A percentile compares a stretch with the other conserved stretches of the same genome.
phyloP scores from a whole-genome alignment of 1,140 invertebrate species.

The Sycophaga agraensis region DNA sequence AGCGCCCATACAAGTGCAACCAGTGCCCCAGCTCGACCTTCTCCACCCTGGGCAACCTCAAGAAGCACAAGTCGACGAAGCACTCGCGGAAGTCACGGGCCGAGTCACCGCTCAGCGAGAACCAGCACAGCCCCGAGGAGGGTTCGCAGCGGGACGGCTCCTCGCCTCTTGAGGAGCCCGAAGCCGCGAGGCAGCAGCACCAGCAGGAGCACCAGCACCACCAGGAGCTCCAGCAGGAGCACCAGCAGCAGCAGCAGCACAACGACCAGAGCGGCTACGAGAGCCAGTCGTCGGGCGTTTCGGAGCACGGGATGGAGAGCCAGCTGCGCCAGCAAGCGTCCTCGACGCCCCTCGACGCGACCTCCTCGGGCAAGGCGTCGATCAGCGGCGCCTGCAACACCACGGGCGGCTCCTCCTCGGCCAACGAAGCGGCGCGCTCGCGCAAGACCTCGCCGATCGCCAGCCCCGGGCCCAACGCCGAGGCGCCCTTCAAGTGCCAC shows the following conservation, averaged over 20 bases:
- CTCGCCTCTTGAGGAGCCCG: neutral
- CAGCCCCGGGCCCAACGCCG: slow-evolving; percentile 37
- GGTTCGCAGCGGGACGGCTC: no score
- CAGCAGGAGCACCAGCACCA: neutral
- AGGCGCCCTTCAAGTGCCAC: slow-evolving; percentile 84
- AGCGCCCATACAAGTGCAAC: slow-evolving; percentile 81
- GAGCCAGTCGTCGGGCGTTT: slow-evolving; percentile 49
- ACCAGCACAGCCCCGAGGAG: slow-evolving; percentile 42
- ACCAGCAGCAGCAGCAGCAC: neutral
- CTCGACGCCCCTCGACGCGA: neutral
- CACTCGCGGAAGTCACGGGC: slow-evolving; percentile 57
- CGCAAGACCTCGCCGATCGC: slow-evolving; percentile 37
- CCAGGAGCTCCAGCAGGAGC: neutral
- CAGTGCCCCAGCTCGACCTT: slow-evolving; percentile 84
- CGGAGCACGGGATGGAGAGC: slow-evolving; percentile 11
- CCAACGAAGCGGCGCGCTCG: slow-evolving; percentile 33
- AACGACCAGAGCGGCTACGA: slow-evolving; percentile 55
- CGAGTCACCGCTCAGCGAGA: slow-evolving; percentile 45
- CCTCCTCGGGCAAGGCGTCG: neutral
- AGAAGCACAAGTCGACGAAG: slow-evolving; percentile 74
- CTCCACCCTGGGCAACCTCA: slow-evolving; percentile 76
- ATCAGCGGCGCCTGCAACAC: neutral
- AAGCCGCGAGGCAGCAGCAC: neutral
- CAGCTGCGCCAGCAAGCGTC: slow-evolving; percentile 29
- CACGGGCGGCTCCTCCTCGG: slow-evolving; percentile 17